phyloP scores from a whole-genome alignment of 2,113 vertebrate species.

The Chrysemys picta region DNA sequence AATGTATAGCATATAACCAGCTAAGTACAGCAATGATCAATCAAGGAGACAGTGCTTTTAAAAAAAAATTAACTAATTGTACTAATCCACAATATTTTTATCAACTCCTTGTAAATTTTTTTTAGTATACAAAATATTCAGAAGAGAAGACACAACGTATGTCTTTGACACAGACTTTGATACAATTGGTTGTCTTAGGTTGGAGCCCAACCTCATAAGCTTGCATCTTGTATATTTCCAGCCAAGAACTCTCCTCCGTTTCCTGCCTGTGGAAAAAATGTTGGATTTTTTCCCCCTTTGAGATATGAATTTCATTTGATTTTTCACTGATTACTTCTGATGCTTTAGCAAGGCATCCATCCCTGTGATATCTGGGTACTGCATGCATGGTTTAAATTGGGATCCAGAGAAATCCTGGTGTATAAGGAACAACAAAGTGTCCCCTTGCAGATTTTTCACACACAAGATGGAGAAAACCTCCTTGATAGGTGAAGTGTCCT shows the following conservation, averaged over 20 bases:
- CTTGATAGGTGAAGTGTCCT: not conserved
- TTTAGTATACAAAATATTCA: not conserved
- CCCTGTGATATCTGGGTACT: not conserved
- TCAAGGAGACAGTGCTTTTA: not conserved
- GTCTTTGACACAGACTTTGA: not conserved
- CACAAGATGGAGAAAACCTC: not conserved
- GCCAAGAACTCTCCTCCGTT: not conserved
- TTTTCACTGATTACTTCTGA: not conserved
- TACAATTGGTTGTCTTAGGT: not conserved
- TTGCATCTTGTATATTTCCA: not conserved
- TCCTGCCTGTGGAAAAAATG: not conserved
- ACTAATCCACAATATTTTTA: not conserved
- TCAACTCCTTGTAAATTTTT: not conserved
- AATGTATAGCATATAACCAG: not conserved
- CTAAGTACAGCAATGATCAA: not conserved
- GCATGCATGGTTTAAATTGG: constrained; percentile 12
- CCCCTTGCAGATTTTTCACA: not conserved
- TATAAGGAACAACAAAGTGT: not conserved
- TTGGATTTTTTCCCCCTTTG: not conserved
- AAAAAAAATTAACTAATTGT: not conserved
- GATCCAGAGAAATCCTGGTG: not conserved
- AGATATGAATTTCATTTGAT: not conserved
- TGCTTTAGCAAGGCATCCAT: not conserved
- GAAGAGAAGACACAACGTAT: rapidly evolving
- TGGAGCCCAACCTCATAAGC: not conserved